phyloP scores from a whole-genome alignment of 2,888 invertebrate genomes.

The Eristalis pertinax region DNA sequence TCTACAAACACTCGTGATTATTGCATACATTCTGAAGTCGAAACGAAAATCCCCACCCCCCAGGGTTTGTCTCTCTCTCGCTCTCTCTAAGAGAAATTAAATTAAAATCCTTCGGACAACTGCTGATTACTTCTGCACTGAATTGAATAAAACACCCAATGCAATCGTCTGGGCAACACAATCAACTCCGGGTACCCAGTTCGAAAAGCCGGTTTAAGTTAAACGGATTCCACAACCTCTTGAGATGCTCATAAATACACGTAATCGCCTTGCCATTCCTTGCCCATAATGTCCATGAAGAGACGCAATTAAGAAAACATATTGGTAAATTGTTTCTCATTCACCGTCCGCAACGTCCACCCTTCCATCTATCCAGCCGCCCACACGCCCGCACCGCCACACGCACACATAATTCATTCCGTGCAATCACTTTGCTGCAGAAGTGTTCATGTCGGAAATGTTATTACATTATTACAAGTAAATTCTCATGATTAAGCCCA shows the following conservation, averaged over 20 bases:
- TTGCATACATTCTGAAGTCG: not conserved
- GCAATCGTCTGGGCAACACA: constrained; percentile 44
- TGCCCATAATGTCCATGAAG: constrained; percentile 59
- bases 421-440: constrained; percentile 65
- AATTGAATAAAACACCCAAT: constrained; percentile 35
- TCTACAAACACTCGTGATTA: not conserved
- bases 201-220: constrained; percentile 10
- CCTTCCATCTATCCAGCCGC: not conserved
- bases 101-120: constrained; percentile 14
- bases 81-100: not conserved
- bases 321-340: constrained; percentile 70
- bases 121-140: not conserved
- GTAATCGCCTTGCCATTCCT: constrained; percentile 39
- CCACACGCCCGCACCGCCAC: not conserved
- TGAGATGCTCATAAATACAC: constrained; percentile 47
- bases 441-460: constrained; percentile 71
- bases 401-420: constrained; percentile 50
- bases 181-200: constrained; percentile 15
- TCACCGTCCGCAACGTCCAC: not conserved
- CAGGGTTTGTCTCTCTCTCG: too few species aligned
- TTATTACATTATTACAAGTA: constrained; percentile 71
- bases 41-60: not conserved
- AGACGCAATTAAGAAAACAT: constrained; percentile 70
- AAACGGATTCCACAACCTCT: constrained; percentile 36
- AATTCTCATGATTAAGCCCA: constrained; percentile 70